These are phyloP conservation scores for Zosterops borbonicus DNA, from an alignment of 2,113 vertebrate genomes.

Conservation along the genomic window DNA sequence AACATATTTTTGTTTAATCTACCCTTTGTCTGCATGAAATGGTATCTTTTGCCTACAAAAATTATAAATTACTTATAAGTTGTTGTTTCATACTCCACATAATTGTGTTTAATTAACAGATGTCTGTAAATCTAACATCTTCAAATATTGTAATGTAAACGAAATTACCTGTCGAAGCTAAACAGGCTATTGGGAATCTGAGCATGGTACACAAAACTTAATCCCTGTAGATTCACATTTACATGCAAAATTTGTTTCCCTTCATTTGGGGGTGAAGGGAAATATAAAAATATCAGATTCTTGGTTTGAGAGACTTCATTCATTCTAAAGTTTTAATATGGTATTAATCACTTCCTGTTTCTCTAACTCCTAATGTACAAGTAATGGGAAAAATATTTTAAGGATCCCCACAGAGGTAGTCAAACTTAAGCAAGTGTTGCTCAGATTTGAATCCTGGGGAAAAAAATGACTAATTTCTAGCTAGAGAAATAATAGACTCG, in stretches of 20 bases:
- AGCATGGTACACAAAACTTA: slow-evolving; percentile 15
- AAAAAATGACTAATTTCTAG: slow-evolving; percentile 64
- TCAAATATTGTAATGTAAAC: neutral
- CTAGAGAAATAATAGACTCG: slow-evolving; percentile 72
- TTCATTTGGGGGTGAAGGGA: neutral
- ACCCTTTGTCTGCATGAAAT: neutral
- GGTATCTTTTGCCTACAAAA: neutral
- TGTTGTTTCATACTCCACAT: neutral
- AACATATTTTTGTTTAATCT: neutral
- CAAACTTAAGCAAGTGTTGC: slow-evolving; percentile 47
- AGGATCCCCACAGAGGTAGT: slow-evolving; percentile 34
- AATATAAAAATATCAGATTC: slow-evolving; percentile 8
- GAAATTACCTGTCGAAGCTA: slow-evolving; percentile 22
- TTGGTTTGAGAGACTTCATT: slow-evolving; percentile 22
- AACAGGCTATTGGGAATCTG: slow-evolving; percentile 7
- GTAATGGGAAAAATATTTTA: slow-evolving; percentile 49
- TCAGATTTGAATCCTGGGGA: slow-evolving; percentile 32
- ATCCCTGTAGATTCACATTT: slow-evolving; percentile 18
- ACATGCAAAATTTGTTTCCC: slow-evolving; percentile 17
- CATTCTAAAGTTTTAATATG: slow-evolving; percentile 61
- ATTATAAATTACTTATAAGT: neutral
- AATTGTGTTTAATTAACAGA: neutral
- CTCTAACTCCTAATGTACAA: slow-evolving; percentile 20
- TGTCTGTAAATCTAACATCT: neutral
- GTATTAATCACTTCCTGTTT: slow-evolving; percentile 50